A percentile compares a stretch with the other conserved stretches of the same genome.
phyloP scores from a whole-genome alignment of 2,113 vertebrate genomes.

The Neodon shergylaensis region DNA sequence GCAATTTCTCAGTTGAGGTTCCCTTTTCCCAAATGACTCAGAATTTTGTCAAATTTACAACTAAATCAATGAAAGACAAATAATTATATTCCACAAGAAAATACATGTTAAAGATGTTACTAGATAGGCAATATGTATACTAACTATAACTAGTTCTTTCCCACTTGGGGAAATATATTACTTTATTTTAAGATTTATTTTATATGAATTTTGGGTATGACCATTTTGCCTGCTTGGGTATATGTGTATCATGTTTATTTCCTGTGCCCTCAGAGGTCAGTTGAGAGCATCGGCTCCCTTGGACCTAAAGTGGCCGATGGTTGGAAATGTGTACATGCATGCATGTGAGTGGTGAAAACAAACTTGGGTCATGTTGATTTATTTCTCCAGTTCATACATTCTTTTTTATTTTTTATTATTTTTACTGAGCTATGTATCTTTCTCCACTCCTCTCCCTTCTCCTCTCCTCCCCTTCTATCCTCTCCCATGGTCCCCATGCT shows the following conservation, averaged over 20 bases:
- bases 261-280: background rate
- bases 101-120: background rate
- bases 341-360: background rate
- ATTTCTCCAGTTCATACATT: background rate
- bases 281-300: background rate
- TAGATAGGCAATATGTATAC: background rate
- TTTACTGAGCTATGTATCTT: background rate
- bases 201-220: background rate
- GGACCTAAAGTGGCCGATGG: background rate
- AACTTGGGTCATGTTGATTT: background rate
- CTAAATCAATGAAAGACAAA: background rate
- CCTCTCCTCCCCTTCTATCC: too few species aligned
- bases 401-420: too few species aligned
- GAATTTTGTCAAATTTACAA: background rate
- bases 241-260: background rate
- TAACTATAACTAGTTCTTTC: background rate
- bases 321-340: background rate
- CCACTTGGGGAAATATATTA: background rate
- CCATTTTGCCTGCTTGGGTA: background rate
- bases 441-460: too few species aligned
- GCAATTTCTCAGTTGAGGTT: background rate
- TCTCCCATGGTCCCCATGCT: too few species aligned
- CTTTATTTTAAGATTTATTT: background rate
- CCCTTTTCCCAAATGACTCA: background rate
- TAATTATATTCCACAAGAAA: conserved; percentile 11